Evolutionary conservation across 2,113 vertebrate species (phyloP).

Genomic region (Lophotis ruficrista): DNA sequence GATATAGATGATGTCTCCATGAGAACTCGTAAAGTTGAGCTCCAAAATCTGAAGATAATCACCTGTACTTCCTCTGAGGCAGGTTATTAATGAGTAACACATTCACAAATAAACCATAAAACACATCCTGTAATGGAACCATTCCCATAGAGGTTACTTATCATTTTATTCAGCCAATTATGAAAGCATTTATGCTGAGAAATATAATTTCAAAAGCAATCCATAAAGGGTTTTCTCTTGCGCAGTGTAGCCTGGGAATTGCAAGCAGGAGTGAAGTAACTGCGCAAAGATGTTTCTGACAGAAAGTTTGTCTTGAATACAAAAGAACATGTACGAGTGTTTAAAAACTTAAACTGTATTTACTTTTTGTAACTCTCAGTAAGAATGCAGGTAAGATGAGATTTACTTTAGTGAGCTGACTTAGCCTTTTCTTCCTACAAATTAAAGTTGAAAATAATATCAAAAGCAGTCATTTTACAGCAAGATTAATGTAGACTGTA

Average conservation of each 20-base stretch:
- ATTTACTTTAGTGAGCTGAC: not conserved
- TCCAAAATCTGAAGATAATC: conserved; percentile 16
- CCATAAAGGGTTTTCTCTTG: conserved; percentile 5
- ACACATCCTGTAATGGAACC: not conserved
- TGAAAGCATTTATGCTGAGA: conserved; percentile 38
- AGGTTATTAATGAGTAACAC: not conserved
- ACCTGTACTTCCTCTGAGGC: not conserved
- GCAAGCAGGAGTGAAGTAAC: not conserved
- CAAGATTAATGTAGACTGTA: fast-evolving
- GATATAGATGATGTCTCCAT: not conserved
- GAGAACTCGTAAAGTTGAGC: not conserved
- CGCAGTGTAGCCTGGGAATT: not conserved
- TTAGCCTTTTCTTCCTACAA: not conserved
- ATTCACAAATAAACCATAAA: conserved; percentile 42
- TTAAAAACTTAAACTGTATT: not conserved
- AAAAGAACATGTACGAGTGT: fast-evolving
- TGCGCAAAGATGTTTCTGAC: not conserved
- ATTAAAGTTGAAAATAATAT: not conserved
- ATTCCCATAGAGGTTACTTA: not conserved
- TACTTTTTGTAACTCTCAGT: not conserved
- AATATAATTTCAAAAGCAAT: conserved; percentile 51
- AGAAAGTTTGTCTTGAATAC: not conserved
- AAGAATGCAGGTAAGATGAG: not conserved
- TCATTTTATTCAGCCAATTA: conserved; percentile 47
- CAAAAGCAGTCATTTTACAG: not conserved